Base-by-base conservation (phyloP, 2,113 vertebrate species). In the Odobenus rosmarus region DNA sequence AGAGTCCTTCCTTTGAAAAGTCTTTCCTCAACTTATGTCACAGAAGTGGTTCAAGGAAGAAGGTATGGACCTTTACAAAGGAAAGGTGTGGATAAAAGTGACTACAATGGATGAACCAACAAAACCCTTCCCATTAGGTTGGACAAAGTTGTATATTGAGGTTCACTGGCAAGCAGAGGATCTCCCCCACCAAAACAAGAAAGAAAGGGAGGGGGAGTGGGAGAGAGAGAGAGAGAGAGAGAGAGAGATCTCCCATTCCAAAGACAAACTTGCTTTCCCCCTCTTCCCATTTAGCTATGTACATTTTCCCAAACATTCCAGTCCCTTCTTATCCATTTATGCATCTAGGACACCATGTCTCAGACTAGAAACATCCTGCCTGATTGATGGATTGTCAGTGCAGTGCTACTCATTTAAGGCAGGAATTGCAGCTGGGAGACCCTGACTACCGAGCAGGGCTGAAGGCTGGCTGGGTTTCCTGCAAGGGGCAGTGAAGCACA, bases 31-130 rank as follows among this genome's bases (percentile, higher is more conserved):
- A 3, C 19, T 42, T 15, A 13, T 1, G 24, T 84, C 57, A 39
- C 19, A 31, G 19, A 61, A 80, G 39, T 16, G 18, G 49, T 31
- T 92, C 62, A 61, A 31, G 18, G 26, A 92, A 19, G 31, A 81
- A 53, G 14, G 53, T 21, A 31, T 46, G 57, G 84, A 51, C 84
- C 76, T 42, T 95, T 33, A 77, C 18, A 69, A 57, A 94, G 90
- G 19, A 93, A 81, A 28, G 7, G 14, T 69, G 14, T 42, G 31
- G 85, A 91, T 16, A 46, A 80, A 62, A 64, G 16, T 3, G 23
- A 8, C 61, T 18, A 6, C 31, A 39, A 0, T 8, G 39, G 39
- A 16, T 55, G 46, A 64, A 21, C 61, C 59, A 84, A 26, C 55
- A 7, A 77, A 16, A n/a, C 7, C 33, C 36, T 74, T 86, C 39